Base-by-base conservation (phyloP, 1,140 invertebrate genomes). In the Pogonomyrmex californicus region DNA sequence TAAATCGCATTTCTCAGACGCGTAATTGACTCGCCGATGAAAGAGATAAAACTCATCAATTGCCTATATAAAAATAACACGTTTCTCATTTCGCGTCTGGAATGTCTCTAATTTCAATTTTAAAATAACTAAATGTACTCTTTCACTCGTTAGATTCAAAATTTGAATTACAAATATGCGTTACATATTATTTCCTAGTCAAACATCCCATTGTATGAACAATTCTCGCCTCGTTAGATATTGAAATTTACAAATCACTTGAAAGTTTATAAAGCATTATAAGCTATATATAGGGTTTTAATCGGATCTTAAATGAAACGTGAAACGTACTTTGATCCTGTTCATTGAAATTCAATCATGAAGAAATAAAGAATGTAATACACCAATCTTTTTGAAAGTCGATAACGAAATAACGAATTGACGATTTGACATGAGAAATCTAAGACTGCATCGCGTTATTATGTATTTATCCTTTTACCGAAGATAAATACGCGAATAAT, bases 401-500 rank as follows among this genome's bases (percentile, higher is more conserved):
- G 38, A 41, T 63, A 78, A 78, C 41, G 4, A 78, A 41, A n/a
- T 38, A 0, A 23, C 23, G 23, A 23, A 9, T 12, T 58, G 54
- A 76, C 73, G 38, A 23, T 23, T 23, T 23, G 23, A 23, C 23
- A 36, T 33, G 23, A 68, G 30, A 5, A 23, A 17, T 14, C 2
- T 10, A 17, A 23, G n/a, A 36, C 9, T 10, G 12, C 14, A 49
- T 14, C 44, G 6, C 12, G 2, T 41, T 54, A 23, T 23, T 23
- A 23, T 23, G 14, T 17, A 51, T 33, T 33, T 4, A 49, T 17
- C 65, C 7, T 49, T 71, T 33, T 49, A n/a, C 2, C 10, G 51
- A 56, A 38, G 36, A 56, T 56, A 56, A 75, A 56, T 75, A 38
- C 51, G 4, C n/a, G 17, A 56, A 75, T 68, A 75, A 54, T 73